Conservation (phyloP, 2,888 invertebrate genomes). For the Pristionchus maxplancki region DNA sequence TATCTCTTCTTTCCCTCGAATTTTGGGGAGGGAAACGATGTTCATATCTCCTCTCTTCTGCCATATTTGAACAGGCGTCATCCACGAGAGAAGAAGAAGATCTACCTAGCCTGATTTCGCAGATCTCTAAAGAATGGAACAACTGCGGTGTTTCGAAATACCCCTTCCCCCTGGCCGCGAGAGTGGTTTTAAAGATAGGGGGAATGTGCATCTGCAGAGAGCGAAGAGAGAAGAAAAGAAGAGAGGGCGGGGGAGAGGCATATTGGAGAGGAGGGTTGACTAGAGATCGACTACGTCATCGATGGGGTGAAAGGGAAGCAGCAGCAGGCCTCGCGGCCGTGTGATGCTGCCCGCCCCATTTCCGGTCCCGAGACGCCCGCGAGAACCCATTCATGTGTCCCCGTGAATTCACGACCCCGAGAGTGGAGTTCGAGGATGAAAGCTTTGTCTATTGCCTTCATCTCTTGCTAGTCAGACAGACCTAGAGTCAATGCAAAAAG, state of each 20-base stretch:
- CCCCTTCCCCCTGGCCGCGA: background rate
- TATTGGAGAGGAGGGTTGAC: conserved; percentile 32
- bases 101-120: background rate
- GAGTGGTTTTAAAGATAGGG: conserved; percentile 18
- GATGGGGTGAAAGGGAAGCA: background rate
- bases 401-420: too few relatives aligned
- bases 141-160: background rate
- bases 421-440: background rate
- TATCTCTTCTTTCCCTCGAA: background rate
- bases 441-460: background rate
- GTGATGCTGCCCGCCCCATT: background rate
- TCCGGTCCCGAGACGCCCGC: background rate
- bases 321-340: background rate
- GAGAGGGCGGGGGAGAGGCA: background rate
- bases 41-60: background rate
- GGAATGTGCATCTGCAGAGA: conserved; percentile 1
- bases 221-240: background rate
- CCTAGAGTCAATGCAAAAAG: background rate
- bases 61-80: conserved; percentile 1
- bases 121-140: too few relatives aligned
- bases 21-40: background rate
- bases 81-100: background rate
- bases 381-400: background rate
- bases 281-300: conserved; percentile 48
- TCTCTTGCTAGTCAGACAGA: too few relatives aligned